A percentile compares a stretch with the other conserved stretches of the same genome.
Conservation (phyloP, 1,140 invertebrate species). For the Eupristina koningsbergeri region DNA sequence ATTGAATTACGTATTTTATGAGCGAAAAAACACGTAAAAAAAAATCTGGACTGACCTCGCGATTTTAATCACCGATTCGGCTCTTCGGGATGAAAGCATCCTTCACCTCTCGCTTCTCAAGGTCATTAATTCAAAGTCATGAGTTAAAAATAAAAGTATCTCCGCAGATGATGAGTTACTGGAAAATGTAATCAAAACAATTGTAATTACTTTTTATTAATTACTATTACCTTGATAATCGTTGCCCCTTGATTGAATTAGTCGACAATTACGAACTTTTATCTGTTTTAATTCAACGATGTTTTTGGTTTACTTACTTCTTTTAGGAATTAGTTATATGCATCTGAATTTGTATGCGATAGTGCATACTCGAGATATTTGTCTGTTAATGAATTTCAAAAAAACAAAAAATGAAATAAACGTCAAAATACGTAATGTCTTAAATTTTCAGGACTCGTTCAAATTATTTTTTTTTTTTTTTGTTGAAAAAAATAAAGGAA, state of each 20-base stretch:
- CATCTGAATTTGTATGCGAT: too few relatives aligned
- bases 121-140: conserved; percentile 22
- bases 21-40: not conserved
- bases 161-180: not conserved
- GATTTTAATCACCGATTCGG: conserved; percentile 19
- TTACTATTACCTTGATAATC: conserved; percentile 8
- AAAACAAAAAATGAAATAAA: too few relatives aligned
- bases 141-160: conserved; percentile 35
- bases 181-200: not conserved
- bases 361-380: too few relatives aligned
- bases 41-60: not conserved
- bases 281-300: not conserved
- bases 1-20: conserved; percentile 40
- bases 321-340: too few relatives aligned
- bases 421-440: too few relatives aligned
- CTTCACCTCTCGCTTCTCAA: not conserved
- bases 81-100: not conserved
- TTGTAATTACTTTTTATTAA: too few relatives aligned
- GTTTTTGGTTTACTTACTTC: too few relatives aligned
- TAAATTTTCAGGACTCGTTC: too few relatives aligned
- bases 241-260: conserved; percentile 25
- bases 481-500: too few relatives aligned
- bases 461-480: too few relatives aligned
- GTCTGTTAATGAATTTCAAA: too few relatives aligned
- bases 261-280: not conserved